Percentiles rank a stretch among this genome's conserved stretches.
phyloP scores from a whole-genome alignment of 53 echinoderm and acorn worm genomes.

The Echinometra lucunter region DNA sequence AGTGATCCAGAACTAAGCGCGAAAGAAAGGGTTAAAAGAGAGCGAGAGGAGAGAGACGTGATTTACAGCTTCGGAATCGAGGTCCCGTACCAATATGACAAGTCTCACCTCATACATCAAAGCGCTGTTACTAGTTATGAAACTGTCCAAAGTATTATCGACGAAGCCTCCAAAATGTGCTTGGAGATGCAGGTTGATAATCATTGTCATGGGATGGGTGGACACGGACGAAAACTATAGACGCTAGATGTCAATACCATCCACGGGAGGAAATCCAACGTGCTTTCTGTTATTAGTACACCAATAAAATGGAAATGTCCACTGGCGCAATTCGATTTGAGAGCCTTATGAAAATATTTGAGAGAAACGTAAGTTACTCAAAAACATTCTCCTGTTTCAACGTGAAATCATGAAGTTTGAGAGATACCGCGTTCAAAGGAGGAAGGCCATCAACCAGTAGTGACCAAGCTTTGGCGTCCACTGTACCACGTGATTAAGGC shows the following conservation, averaged over 20 bases:
- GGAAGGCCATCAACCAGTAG: too few relatives aligned
- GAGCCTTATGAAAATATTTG: conserved; percentile 43
- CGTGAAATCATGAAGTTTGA: background rate
- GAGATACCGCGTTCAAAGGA: background rate
- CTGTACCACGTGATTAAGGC: background rate
- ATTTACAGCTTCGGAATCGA: background rate
- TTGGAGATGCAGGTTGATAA: background rate
- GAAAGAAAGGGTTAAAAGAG: background rate
- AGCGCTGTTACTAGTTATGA: conserved; percentile 1
- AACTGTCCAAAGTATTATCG: conserved; percentile 47
- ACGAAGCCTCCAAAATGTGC: background rate
- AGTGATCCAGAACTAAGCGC: background rate
- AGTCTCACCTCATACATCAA: conserved; percentile 28
- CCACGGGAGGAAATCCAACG: background rate
- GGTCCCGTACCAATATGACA: background rate
- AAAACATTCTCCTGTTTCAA: background rate
- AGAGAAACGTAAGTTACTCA: background rate
- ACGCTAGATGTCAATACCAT: conserved; percentile 1
- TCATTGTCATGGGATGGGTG: background rate
- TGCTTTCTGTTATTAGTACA: conserved; percentile 37
- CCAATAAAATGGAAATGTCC: conserved; percentile 51
- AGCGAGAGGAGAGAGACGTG: background rate
- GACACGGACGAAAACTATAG: conserved; percentile 3
- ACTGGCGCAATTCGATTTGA: background rate
- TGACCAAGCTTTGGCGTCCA: background rate